Evolutionary conservation across 2,888 invertebrate species (phyloP).

Genomic region (Bellardia bayeri): DNA sequence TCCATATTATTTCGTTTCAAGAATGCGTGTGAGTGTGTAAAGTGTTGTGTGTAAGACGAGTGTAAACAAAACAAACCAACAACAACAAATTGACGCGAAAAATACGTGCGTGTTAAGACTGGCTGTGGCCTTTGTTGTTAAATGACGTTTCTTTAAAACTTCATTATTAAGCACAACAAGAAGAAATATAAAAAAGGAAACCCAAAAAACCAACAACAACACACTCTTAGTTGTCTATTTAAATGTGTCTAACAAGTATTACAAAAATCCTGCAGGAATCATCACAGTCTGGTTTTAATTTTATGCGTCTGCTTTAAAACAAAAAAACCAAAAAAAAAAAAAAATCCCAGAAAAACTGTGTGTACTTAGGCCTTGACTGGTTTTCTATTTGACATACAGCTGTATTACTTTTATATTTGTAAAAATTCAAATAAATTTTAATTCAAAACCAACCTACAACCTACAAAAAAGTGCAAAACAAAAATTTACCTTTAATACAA

Average conservation of each 20-base stretch:
- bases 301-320: slow-evolving; percentile 61
- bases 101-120: slow-evolving; percentile 37
- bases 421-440: neutral
- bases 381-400: neutral
- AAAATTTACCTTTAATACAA: slow-evolving; percentile 7
- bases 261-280: slow-evolving; percentile 62
- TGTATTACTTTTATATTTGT: no score
- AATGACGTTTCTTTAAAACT: slow-evolving; percentile 47
- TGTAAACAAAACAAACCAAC: neutral
- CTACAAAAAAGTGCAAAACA: neutral
- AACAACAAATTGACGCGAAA: slow-evolving; percentile 7
- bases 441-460: neutral
- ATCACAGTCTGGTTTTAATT: slow-evolving; percentile 59
- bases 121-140: slow-evolving; percentile 57
- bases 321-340: neutral
- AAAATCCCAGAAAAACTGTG: neutral
- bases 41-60: neutral
- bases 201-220: slow-evolving; percentile 3
- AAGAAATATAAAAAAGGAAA: slow-evolving; percentile 1
- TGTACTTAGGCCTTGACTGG: slow-evolving; percentile 18
- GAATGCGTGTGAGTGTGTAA: slow-evolving; percentile 4
- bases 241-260: slow-evolving; percentile 15
- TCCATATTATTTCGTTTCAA: slow-evolving; percentile 10
- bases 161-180: slow-evolving; percentile 18
- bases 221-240: neutral